A percentile compares a stretch with the other conserved stretches of the same genome.
Conservation (phyloP, 2,888 invertebrate genomes). For the Oscheius sp. region DNA sequence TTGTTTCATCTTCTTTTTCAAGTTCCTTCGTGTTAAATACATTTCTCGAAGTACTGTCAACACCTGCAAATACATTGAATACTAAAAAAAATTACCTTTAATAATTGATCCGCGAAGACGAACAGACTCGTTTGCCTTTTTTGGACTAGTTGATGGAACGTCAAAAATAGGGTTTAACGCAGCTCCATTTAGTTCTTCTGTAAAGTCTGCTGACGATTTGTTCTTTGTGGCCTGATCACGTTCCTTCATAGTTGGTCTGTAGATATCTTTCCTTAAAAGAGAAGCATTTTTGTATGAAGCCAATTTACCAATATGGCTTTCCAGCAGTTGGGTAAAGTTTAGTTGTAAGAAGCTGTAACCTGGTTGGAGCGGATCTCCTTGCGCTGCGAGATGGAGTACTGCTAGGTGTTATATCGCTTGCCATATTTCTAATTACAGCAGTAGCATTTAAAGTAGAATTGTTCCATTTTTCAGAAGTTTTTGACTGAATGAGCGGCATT, state of each 20-base stretch:
- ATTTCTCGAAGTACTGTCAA: conserved; percentile 20
- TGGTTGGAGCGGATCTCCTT: conserved; percentile 3
- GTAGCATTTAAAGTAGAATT: conserved; percentile 4
- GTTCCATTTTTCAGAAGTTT: conserved; percentile 23
- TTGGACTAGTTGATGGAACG: background rate
- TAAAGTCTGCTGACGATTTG: too few species aligned
- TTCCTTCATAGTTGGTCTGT: conserved; percentile 5
- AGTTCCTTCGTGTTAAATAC: conserved; percentile 29
- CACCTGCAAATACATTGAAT: too few species aligned
- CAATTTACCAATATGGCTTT: too few species aligned
- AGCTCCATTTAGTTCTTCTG: conserved; percentile 13
- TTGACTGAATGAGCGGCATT: conserved; percentile 4
- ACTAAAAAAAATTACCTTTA: too few species aligned
- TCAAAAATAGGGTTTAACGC: conserved; percentile 7
- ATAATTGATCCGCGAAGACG: too few species aligned
- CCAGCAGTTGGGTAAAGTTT: conserved; percentile 3
- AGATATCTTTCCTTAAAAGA: conserved; percentile 30
- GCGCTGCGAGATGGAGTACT: conserved; percentile 15
- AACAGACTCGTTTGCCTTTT: too few species aligned
- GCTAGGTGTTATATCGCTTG: too few species aligned
- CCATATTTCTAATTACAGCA: too few species aligned
- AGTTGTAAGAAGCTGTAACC: conserved; percentile 26
- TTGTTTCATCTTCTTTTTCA: conserved; percentile 15
- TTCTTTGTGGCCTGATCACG: background rate
- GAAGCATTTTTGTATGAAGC: too few species aligned